These are phyloP conservation scores for Gavialis gangeticus DNA, from an alignment of 2,113 vertebrate species.

Conservation along the genomic window DNA sequence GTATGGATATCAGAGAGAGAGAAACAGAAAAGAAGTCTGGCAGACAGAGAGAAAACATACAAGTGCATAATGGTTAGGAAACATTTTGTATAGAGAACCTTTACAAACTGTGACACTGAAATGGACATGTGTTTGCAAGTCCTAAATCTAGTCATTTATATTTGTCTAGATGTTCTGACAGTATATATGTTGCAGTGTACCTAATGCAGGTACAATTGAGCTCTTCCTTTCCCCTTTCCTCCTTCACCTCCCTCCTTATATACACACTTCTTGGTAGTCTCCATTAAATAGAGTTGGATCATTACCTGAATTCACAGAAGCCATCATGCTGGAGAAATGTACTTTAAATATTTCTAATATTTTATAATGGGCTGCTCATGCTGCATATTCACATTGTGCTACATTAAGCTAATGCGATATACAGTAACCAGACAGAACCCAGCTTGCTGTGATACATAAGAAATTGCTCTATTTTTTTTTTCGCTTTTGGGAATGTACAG, in stretches of 20 bases:
- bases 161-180: not conserved
- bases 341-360: not conserved
- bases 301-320: not conserved
- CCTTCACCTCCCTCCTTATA: too few species aligned
- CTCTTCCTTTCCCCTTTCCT: not conserved
- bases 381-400: not conserved
- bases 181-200: not conserved
- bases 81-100: not conserved
- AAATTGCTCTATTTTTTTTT: not conserved
- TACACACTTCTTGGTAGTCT: not conserved
- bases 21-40: not conserved
- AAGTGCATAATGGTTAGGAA: not conserved
- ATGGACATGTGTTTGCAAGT: not conserved
- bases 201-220: not conserved
- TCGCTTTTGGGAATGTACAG: not conserved
- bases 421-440: rapidly evolving
- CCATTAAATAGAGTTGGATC: not conserved
- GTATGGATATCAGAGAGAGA: not conserved
- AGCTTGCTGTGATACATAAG: not conserved
- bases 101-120: not conserved
- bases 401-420: rapidly evolving
- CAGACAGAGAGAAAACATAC: not conserved
- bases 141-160: not conserved
- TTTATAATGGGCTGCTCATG: not conserved
- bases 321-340: not conserved